These are phyloP conservation scores for Pantelozetes paolii DNA, from an alignment of 2,888 invertebrate species.

Conservation along the genomic window DNA sequence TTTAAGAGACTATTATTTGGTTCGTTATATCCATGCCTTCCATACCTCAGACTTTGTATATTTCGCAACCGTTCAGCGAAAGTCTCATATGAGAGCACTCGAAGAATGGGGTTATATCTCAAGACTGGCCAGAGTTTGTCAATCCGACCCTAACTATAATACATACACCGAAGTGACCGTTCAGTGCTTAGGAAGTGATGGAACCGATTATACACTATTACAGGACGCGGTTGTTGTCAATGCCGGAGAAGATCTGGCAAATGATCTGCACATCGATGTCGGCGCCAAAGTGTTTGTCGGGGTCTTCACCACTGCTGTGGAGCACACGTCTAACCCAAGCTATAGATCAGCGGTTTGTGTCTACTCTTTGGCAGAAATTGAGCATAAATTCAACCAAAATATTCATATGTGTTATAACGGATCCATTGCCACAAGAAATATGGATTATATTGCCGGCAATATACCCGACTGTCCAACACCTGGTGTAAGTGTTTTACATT, in stretches of 20 bases:
- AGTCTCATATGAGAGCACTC: slow-evolving; percentile 78
- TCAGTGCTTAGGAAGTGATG: slow-evolving; percentile 69
- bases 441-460: slow-evolving; percentile 84
- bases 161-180: slow-evolving; percentile 95
- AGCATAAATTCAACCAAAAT: slow-evolving; percentile 89
- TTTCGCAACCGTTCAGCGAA: slow-evolving; percentile 90
- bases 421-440: slow-evolving; percentile 81
- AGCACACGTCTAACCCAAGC: slow-evolving; percentile 45
- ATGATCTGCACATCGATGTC: slow-evolving; percentile 66
- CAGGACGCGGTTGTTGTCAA: slow-evolving; percentile 88
- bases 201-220: slow-evolving; percentile 72
- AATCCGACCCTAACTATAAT: slow-evolving; percentile 88
- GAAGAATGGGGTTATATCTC: slow-evolving; percentile 87
- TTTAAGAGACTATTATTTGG: slow-evolving; percentile 83
- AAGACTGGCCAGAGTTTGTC: slow-evolving; percentile 84
- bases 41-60: slow-evolving; percentile 92
- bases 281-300: slow-evolving; percentile 78
- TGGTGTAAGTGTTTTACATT: slow-evolving; percentile 59
- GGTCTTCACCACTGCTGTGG: slow-evolving; percentile 61
- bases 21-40: slow-evolving; percentile 93
- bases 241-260: slow-evolving; percentile 70
- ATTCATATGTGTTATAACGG: slow-evolving; percentile 97
- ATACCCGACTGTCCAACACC: slow-evolving; percentile 85
- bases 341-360: slow-evolving; percentile 80
- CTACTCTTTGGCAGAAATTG: slow-evolving; percentile 82